Evolutionary conservation across 2,113 vertebrate species (phyloP), one percentile per base, ranked within the genome.

Genomic region (Myodes glareolus): DNA sequence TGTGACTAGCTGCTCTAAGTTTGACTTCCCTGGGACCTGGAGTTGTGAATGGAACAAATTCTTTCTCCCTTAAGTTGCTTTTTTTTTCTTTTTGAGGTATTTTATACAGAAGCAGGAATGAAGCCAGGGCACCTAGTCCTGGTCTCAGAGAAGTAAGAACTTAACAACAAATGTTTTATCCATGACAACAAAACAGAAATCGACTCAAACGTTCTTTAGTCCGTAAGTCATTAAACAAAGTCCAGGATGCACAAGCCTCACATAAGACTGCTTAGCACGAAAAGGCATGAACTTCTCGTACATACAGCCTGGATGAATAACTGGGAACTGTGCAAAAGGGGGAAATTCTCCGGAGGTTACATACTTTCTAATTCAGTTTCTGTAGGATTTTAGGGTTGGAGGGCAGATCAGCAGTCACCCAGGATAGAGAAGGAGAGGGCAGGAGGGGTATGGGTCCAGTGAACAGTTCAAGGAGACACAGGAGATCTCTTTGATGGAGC

Each of bases 391-490:
- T 82, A 94, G 76, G 80, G 63, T 63, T 73, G 25, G 42, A 50
- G 25, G 39, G 25, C 23, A 72, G 39, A 82, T 36, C 16, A 4
- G 16, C 13, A 25, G 50, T 80, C 36, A 17, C 86, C 86, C 4
- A 7, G 2, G 47, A 11, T 33, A 61, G 58, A 84, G 10, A 31
- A 36, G 55, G 6, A 67, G 7, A 65, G 19, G 39, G 29, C 7
- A 1, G 9, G 55, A 52, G 23, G 1, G 19, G n/a, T 27, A 12
- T 31, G 10, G 27, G 5, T 11, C 0, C 5, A 33, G 25, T 42
- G 50, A 9, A 14, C 65, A 77, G 23, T 68, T 42, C 39, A 67
- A 23, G 36, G 82, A 42, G 65, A 77, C 45, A 45, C 27, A 67
- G 45, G 61, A 65, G 25, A 21, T 86, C 27, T 86, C 63, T 31